Conservation (phyloP, 2,113 vertebrate genomes). For the Elephantulus edwardii region DNA sequence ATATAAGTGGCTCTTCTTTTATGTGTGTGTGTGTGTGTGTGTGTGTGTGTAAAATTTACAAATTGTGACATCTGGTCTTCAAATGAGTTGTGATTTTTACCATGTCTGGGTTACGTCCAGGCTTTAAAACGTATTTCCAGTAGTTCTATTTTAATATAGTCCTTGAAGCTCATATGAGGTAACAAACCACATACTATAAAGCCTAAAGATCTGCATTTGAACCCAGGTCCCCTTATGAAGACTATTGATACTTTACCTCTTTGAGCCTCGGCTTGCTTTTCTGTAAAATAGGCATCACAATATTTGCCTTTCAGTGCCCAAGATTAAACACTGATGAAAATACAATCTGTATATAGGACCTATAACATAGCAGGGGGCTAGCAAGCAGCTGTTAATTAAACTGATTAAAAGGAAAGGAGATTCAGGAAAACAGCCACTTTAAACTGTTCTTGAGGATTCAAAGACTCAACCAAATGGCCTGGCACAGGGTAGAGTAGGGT, state of each 20-base stretch:
- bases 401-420: neutral
- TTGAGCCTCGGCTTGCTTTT: neutral
- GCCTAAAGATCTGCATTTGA: neutral
- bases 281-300: neutral
- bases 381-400: neutral
- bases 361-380: neutral
- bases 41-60: neutral
- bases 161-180: neutral
- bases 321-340: no score
- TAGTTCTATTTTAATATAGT: neutral
- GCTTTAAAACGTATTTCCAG: neutral
- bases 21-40: neutral
- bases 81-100: neutral
- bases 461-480: no score
- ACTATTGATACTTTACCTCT: neutral
- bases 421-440: neutral
- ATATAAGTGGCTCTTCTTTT: neutral
- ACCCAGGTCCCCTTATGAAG: neutral
- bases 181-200: neutral
- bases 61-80: neutral
- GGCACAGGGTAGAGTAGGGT: no score
- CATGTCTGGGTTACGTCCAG: neutral
- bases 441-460: no score
- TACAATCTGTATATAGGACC: neutral
- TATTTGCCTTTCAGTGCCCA: neutral